phyloP scores from a whole-genome alignment of 2,113 vertebrate species.

The Pungitius pungitius region DNA sequence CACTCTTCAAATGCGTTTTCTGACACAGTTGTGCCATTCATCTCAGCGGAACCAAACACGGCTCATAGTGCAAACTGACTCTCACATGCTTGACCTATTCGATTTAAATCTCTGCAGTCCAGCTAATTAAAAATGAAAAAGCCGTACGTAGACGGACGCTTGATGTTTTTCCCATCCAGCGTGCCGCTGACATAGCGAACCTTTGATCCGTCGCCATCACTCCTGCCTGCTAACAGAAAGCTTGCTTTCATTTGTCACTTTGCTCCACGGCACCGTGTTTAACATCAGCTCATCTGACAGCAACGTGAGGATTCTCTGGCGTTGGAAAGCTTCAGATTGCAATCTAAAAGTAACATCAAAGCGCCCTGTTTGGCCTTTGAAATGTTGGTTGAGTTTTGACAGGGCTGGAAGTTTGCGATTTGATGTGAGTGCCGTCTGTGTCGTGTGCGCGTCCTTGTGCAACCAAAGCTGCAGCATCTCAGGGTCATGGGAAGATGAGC shows the following conservation, averaged over 20 bases:
- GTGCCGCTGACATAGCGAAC: constrained; percentile 48
- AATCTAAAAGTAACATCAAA: constrained; percentile 37
- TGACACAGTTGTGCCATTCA: constrained; percentile 7
- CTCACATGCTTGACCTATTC: constrained; percentile 22
- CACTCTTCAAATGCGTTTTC: background rate
- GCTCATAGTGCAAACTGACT: constrained; percentile 12
- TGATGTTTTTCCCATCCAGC: constrained; percentile 55
- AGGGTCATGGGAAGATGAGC: background rate
- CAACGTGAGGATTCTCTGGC: constrained; percentile 7
- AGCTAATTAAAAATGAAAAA: constrained; percentile 66
- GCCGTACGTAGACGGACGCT: constrained; percentile 57
- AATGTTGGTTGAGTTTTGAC: constrained; percentile 17
- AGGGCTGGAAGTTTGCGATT: constrained; percentile 25
- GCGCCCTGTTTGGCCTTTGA: constrained; percentile 25
- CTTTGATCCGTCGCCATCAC: constrained; percentile 57
- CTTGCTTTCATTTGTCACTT: constrained; percentile 37
- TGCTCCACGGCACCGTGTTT: constrained; percentile 10
- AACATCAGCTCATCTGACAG: constrained; percentile 27
- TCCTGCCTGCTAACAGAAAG: constrained; percentile 37
- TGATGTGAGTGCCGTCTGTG: constrained; percentile 29
- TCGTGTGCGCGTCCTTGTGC: constrained; percentile 7
- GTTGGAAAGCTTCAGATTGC: constrained; percentile 21
- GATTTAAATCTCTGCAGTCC: constrained; percentile 45
- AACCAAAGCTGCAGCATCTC: constrained; percentile 1
- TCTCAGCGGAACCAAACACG: constrained; percentile 23